phyloP scores from a whole-genome alignment of 2,113 vertebrate genomes.

The Megaleporinus macrocephalus region DNA sequence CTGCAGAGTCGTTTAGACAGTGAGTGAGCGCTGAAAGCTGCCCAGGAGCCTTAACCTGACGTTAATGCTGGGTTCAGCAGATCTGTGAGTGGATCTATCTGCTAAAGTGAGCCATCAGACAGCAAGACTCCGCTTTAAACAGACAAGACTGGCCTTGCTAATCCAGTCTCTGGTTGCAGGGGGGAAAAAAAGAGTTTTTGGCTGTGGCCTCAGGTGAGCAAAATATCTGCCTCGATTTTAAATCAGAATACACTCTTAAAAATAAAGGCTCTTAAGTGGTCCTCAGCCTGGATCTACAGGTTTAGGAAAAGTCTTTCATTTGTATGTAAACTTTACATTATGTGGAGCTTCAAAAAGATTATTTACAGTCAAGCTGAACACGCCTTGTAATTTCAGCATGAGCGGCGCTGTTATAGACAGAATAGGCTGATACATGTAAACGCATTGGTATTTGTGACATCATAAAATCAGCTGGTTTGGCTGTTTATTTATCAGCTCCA shows the following conservation, averaged over 20 bases:
- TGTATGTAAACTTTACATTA: too few species aligned
- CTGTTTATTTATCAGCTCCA: too few species aligned
- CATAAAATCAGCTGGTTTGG: too few species aligned
- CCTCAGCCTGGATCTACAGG: not conserved
- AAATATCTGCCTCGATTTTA: not conserved
- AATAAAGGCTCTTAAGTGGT: not conserved
- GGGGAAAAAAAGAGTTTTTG: conserved; percentile 9
- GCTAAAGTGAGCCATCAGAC: conserved; percentile 77
- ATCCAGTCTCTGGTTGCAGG: conserved; percentile 26
- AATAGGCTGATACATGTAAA: too few species aligned
- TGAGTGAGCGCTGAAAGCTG: conserved; percentile 62
- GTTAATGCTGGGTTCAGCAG: conserved; percentile 72
- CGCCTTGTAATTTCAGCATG: too few species aligned
- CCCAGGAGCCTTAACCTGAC: conserved; percentile 60
- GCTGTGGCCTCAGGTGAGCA: not conserved
- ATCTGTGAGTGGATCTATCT: conserved; percentile 73
- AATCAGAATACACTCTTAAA: not conserved
- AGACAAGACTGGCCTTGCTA: conserved; percentile 39
- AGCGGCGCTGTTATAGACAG: too few species aligned
- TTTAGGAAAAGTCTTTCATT: not conserved
- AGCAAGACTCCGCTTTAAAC: conserved; percentile 48
- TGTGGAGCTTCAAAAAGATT: too few species aligned
- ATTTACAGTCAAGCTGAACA: too few species aligned
- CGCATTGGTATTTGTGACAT: too few species aligned
- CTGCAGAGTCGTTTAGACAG: conserved; percentile 54